Conservation (phyloP, 1,140 invertebrate species). For the Pemphigus obesinymphae region DNA sequence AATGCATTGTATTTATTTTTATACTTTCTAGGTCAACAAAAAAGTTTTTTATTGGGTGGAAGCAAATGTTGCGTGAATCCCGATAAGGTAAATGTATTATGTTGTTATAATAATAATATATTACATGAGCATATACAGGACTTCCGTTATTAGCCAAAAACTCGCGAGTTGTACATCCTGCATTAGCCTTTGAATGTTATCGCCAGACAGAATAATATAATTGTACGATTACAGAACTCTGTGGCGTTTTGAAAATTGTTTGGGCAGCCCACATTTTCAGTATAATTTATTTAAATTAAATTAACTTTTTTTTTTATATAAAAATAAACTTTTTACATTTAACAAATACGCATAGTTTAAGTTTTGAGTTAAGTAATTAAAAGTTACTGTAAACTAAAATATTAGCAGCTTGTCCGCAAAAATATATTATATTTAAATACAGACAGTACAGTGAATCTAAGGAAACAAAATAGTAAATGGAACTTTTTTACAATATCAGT, state of each 20-base stretch:
- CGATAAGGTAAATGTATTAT: not conserved
- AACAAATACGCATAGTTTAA: not conserved
- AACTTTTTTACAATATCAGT: no score
- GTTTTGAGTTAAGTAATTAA: not conserved
- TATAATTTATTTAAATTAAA: not conserved
- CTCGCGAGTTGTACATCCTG: not conserved
- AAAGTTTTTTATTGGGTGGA: not conserved
- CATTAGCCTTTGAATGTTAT: not conserved
- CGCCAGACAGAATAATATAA: not conserved
- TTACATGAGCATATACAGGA: not conserved
- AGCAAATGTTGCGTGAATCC: not conserved
- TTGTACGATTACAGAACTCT: not conserved
- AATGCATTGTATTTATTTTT: not conserved
- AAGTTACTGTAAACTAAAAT: not conserved
- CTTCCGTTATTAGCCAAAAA: not conserved
- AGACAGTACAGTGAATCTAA: no score
- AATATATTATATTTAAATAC: not conserved
- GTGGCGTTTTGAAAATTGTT: not conserved
- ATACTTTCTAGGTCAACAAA: not conserved
- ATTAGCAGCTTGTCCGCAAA: not conserved
- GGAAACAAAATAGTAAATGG: no score
- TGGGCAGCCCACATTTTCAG: no score
- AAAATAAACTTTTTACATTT: not conserved
- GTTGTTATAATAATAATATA: not conserved
- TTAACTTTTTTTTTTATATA: not conserved